Evolutionary conservation across 1,140 invertebrate genomes (phyloP).

Genomic region (Plectrocnemia conspersa): DNA sequence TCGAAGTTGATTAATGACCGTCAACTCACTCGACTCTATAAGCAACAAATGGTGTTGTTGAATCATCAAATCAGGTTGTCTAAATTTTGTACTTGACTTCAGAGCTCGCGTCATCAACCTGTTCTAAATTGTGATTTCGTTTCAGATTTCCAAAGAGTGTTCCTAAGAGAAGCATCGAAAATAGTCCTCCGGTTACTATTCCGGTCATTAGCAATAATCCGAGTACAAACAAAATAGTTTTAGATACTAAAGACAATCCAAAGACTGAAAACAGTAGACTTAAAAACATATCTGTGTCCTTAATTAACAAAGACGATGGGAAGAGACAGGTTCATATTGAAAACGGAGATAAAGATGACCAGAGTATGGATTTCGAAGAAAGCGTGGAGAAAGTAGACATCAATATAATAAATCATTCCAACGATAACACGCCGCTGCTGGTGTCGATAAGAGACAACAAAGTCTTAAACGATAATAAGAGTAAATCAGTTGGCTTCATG

Average conservation of each 20-base stretch:
- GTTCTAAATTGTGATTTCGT: background rate
- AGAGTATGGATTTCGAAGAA: background rate
- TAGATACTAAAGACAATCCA: background rate
- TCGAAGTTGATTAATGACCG: background rate
- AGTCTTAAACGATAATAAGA: background rate
- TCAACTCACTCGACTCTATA: slow-evolving; percentile 13
- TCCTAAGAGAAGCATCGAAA: background rate
- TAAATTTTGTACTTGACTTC: background rate
- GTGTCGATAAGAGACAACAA: background rate
- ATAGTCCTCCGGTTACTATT: background rate
- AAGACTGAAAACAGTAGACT: background rate
- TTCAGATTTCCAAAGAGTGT: background rate
- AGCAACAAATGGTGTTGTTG: slow-evolving; percentile 25
- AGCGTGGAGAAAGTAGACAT: background rate
- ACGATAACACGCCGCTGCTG: background rate
- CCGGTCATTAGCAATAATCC: background rate
- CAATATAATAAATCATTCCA: background rate
- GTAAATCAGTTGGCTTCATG: background rate
- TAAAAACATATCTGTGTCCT: background rate
- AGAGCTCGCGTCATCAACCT: background rate
- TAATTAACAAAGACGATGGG: background rate
- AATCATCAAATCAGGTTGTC: slow-evolving; percentile 25
- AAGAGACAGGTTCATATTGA: background rate
- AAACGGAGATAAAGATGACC: background rate
- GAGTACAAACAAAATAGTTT: background rate